Base-by-base conservation (phyloP, 2,888 invertebrate genomes). In the Pyrgus malvae region DNA sequence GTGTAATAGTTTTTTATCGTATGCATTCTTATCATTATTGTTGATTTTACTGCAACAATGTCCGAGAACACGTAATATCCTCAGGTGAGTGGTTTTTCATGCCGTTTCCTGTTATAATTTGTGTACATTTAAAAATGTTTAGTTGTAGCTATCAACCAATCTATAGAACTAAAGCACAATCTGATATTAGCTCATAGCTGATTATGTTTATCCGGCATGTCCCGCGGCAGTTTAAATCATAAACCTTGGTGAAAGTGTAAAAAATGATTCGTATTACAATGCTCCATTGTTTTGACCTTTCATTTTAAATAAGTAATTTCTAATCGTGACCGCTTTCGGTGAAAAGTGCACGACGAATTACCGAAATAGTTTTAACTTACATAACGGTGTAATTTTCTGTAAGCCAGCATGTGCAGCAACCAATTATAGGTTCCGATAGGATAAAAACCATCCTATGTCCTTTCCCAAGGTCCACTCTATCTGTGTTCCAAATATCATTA, bases 41-140 rank as follows among this genome's bases (percentile, higher is more conserved):
- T 63, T 78, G 77, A 75, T 78, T 80, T 73, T 66, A 68, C 72
- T 68, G 72, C 65, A 67, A 68, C 71, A 70, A 73, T 72, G 69
- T 72, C 64, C 58, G 58, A 62, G 59, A 67, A 57, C 66, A 69
- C 72, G 65, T 74, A 74, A 73, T 70, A 68, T 64, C 60, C 58
- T 57, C 66, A 75, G 79, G 84, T 84, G 65, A 82, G 81, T 60
- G 45, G 33, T 35, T 48, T 60, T 57, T 31, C 35, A 9, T 17
- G 12, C 8, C 3, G 33, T 44, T 51, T 44, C 37, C 33, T 19
- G 51, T 44, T 37, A 44, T 27, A 44, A 51, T 35, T 29, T 42
- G 31, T 31, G 16, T 19, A 19, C 27, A n/a, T n/a, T n/a, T n/a
- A n/a, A n/a, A n/a, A n/a, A n/a, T n/a, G 14, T 0, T 9, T 7